phyloP scores from a whole-genome alignment of 1,140 invertebrate species.

The Pollicipes pollicipes region DNA sequence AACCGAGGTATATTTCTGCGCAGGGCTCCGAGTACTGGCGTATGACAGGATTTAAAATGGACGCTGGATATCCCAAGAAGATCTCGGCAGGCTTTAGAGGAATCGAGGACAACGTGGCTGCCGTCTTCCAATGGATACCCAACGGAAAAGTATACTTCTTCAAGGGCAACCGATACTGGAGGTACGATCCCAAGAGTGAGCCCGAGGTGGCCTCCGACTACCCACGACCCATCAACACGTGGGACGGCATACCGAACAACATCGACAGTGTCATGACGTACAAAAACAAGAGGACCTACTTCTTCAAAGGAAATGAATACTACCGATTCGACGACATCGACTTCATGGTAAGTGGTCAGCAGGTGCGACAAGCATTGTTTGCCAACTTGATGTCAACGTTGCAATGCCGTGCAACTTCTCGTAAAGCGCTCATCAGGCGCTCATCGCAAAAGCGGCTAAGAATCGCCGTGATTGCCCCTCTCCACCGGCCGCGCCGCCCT shows the following conservation, averaged over 20 bases:
- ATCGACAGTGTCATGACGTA: slow-evolving; percentile 76
- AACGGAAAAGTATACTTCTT: slow-evolving; percentile 94
- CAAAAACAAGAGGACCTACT: slow-evolving; percentile 86
- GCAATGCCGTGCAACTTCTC: too few relatives aligned
- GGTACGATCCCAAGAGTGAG: slow-evolving; percentile 73
- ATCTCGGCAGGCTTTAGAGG: slow-evolving; percentile 79
- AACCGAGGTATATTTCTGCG: neutral
- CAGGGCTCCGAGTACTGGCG: slow-evolving; percentile 79
- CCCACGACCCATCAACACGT: slow-evolving; percentile 72
- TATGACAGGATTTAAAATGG: slow-evolving; percentile 60
- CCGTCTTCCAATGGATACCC: slow-evolving; percentile 83
- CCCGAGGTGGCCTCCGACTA: slow-evolving; percentile 40
- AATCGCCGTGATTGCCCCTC: too few relatives aligned
- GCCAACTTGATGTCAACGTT: too few relatives aligned
- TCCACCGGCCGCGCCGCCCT: too few relatives aligned
- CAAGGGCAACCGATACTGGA: slow-evolving; percentile 77
- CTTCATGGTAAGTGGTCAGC: too few relatives aligned
- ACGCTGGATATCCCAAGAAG: slow-evolving; percentile 72
- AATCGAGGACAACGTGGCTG: slow-evolving; percentile 77
- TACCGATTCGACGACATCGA: neutral
- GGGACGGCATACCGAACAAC: slow-evolving; percentile 75
- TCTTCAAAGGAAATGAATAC: neutral
- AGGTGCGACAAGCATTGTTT: too few relatives aligned
- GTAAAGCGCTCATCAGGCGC: too few relatives aligned
- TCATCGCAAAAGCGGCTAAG: too few relatives aligned